These are phyloP conservation scores for Mythimna pallens DNA, from an alignment of 2,888 invertebrate species.

Conservation along the genomic window DNA sequence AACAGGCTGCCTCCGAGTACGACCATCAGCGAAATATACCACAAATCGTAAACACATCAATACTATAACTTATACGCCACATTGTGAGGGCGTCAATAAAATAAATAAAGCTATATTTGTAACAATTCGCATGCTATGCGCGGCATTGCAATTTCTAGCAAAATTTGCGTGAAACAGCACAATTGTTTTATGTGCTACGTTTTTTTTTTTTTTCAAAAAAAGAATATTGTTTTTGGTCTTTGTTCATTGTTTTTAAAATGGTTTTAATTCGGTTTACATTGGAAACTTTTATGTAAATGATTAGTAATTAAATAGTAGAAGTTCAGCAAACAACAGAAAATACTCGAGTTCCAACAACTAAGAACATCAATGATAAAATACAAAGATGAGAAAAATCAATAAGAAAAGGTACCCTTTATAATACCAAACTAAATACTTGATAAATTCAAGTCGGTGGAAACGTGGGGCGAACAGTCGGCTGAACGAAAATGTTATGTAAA, in stretches of 20 bases:
- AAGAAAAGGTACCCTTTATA: slow-evolving; percentile 53
- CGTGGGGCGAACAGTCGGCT: slow-evolving; percentile 68
- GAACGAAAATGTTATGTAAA: slow-evolving; percentile 88
- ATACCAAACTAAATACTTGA: slow-evolving; percentile 71
- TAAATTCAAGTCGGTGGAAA: slow-evolving; percentile 82
- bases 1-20: slow-evolving; percentile 70
- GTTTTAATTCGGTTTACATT: slow-evolving; percentile 10
- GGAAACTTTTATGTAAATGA: slow-evolving; percentile 10
- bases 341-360: slow-evolving; percentile 29
- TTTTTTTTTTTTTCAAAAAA: slow-evolving; percentile 39
- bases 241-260: slow-evolving; percentile 37
- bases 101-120: slow-evolving; percentile 73
- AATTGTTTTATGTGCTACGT: slow-evolving; percentile 29
- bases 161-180: slow-evolving; percentile 55
- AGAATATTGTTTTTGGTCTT: slow-evolving; percentile 37
- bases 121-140: slow-evolving; percentile 56
- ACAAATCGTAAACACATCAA: slow-evolving; percentile 74
- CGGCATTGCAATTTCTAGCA: slow-evolving; percentile 35
- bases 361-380: slow-evolving; percentile 29
- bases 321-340: slow-evolving; percentile 26
- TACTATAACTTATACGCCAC: slow-evolving; percentile 70
- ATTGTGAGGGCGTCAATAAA: slow-evolving; percentile 80
- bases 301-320: slow-evolving; percentile 11
- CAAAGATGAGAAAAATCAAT: slow-evolving; percentile 49
- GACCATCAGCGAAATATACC: slow-evolving; percentile 64